Evolutionary conservation across 2,888 invertebrate species (phyloP), one percentile per base, ranked within the genome.

Genomic region (Apomyelois bistriatella): DNA sequence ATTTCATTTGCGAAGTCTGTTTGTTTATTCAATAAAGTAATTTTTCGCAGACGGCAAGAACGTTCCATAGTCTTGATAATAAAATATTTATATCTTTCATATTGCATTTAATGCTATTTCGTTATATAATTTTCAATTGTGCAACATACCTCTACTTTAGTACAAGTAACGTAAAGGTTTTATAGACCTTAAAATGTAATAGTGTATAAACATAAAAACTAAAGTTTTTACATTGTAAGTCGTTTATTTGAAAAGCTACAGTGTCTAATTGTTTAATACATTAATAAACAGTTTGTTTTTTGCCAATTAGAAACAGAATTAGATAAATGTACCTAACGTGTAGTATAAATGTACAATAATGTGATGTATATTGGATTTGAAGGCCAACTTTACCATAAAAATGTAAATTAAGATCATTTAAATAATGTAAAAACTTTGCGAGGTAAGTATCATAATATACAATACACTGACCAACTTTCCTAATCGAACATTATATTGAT

Each of bases 281-380:
- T n/a, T n/a, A n/a, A 22, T 3, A 22, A 3, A 22, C 22, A 22
- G 22, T 22, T 22, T 22, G 2, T 5, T 22, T 22, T 22, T 22
- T 22, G 5, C 22, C 2, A 22, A 22, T 22, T 22, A 22, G 22
- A 22, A 22, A 22, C 22, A 22, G 5, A 22, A 2, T 22, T 22
- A 22, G 22, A 3, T 3, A 32, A 3, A 9, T 7, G 7, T 7
- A 38, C 12, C 5, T 16, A 61, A 66, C 61, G 60, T 60, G 55
- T 72, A 72, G 64, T 60, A 55, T 68, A 59, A 55, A 62, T 9
- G 10, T 32, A 32, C 32, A 32, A 64, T 55, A 62, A 69, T 58
- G 61, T 67, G 74, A 71, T 78, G 72, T 73, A 74, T 70, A 70
- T 66, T 67, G 62, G 57, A 66, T 64, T 62, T 64, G 64, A 65